Evolutionary conservation across 2,113 vertebrate genomes (phyloP).

Genomic region (Sinocyclocheilus anophthalmus): DNA sequence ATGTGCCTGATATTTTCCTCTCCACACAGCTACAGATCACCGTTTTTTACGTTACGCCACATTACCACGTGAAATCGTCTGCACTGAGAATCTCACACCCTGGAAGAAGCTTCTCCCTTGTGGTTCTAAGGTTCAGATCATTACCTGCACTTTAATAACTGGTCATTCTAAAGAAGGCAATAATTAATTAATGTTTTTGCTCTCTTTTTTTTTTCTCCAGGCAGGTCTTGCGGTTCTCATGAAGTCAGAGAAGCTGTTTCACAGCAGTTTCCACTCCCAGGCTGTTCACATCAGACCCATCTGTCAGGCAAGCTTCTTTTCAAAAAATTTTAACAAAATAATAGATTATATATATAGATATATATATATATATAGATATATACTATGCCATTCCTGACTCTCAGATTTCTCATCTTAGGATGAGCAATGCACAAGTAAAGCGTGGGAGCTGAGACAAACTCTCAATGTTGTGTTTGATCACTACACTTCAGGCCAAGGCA

Average conservation of each 20-base stretch:
- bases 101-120: slow-evolving; percentile 98
- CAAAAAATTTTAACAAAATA: background rate
- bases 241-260: slow-evolving; percentile 94
- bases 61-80: slow-evolving; percentile 92
- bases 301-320: slow-evolving; percentile 79
- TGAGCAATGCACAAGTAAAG: slow-evolving; percentile 78
- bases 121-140: slow-evolving; percentile 85
- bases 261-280: slow-evolving; percentile 96
- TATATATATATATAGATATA: no score
- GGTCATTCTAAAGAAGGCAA: background rate
- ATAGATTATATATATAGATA: no score
- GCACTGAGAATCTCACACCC: slow-evolving; percentile 96
- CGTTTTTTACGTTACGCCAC: slow-evolving; percentile 89
- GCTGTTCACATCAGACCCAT: slow-evolving; percentile 91
- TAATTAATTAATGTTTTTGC: background rate
- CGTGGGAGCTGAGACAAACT: slow-evolving; percentile 94
- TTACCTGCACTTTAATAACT: background rate
- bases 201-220: slow-evolving; percentile 65
- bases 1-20: background rate
- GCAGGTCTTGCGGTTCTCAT: slow-evolving; percentile 91
- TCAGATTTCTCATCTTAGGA: slow-evolving; percentile 72
- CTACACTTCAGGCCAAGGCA: slow-evolving; percentile 84
- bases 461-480: slow-evolving; percentile 92
- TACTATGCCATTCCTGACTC: background rate
- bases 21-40: slow-evolving; percentile 83